These are phyloP conservation scores for Erethizon dorsatum DNA, from an alignment of 2,797 vertebrate species.

Conservation along the genomic window DNA sequence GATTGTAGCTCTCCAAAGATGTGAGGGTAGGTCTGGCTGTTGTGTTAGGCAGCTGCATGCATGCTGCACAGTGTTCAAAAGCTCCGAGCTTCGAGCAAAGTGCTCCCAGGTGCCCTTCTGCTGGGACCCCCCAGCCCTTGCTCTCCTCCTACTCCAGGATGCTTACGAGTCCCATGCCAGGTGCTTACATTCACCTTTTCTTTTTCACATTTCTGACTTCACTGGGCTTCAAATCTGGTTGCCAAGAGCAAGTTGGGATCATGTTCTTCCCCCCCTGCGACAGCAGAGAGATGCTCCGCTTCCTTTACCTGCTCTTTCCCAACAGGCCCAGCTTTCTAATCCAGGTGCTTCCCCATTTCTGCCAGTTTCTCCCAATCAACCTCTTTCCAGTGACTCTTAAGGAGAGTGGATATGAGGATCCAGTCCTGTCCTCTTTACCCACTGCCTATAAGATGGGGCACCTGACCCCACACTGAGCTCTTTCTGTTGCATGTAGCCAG, in stretches of 20 bases:
- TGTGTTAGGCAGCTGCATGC: background rate
- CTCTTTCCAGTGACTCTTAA: background rate
- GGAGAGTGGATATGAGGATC: background rate
- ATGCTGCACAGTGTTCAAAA: background rate
- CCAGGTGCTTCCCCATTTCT: rapidly evolving
- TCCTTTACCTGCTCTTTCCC: background rate
- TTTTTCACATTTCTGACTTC: background rate
- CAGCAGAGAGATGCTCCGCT: background rate
- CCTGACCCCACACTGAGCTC: background rate
- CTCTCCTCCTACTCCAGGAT: background rate
- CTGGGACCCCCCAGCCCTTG: background rate
- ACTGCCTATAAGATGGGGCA: background rate
- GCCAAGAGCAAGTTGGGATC: background rate
- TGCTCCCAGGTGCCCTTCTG: background rate
- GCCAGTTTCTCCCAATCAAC: background rate
- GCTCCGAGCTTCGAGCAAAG: background rate
- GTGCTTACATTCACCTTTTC: background rate
- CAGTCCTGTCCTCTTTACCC: background rate
- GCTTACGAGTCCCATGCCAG: background rate
- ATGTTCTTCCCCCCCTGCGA: background rate
- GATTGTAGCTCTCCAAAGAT: constrained; percentile 67
- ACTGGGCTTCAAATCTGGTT: background rate
- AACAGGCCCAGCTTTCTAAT: background rate
- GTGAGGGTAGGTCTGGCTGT: constrained; percentile 60
- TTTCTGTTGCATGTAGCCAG: background rate